A percentile compares a stretch with the other conserved stretches of the same genome.
These are phyloP conservation scores for Equus przewalskii DNA, from an alignment of 2,113 vertebrate species.

Conservation along the genomic window DNA sequence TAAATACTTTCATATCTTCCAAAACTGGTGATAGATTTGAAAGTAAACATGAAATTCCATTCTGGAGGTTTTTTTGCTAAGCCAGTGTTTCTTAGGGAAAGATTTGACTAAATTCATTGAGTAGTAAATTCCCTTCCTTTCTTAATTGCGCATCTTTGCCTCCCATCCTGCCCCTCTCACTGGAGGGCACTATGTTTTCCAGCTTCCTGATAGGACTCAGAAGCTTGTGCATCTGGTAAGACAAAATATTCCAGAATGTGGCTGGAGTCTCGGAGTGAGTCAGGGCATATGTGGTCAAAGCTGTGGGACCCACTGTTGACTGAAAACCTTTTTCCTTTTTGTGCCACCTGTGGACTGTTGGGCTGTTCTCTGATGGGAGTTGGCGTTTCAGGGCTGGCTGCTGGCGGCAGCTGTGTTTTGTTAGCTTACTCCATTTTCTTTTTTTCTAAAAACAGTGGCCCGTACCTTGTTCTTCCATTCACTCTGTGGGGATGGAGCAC, in stretches of 20 bases:
- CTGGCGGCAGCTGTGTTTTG: neutral
- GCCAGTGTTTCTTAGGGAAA: conserved; percentile 51
- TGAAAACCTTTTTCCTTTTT: neutral
- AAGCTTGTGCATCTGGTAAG: neutral
- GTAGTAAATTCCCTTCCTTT: neutral
- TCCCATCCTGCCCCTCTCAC: neutral
- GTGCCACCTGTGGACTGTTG: neutral
- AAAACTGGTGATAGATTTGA: conserved; percentile 69
- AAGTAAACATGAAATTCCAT: conserved; percentile 68
- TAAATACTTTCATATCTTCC: conserved; percentile 75
- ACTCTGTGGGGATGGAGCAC: conserved; percentile 31
- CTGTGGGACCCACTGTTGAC: neutral
- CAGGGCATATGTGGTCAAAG: neutral
- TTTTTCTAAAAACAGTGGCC: neutral
- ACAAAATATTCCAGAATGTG: neutral
- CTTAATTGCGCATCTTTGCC: neutral
- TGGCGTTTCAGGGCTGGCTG: neutral
- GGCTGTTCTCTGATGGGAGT: neutral
- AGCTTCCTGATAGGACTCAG: neutral
- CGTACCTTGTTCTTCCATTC: neutral
- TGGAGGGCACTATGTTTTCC: neutral
- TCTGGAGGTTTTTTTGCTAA: conserved; percentile 6
- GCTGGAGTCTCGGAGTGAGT: neutral
- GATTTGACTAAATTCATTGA: conserved; percentile 40
- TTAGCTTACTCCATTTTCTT: neutral